A percentile compares a stretch with the other conserved stretches of the same genome.
These are phyloP conservation scores for Thamnophis elegans DNA, from an alignment of 2,797 vertebrate species.

Conservation along the genomic window DNA sequence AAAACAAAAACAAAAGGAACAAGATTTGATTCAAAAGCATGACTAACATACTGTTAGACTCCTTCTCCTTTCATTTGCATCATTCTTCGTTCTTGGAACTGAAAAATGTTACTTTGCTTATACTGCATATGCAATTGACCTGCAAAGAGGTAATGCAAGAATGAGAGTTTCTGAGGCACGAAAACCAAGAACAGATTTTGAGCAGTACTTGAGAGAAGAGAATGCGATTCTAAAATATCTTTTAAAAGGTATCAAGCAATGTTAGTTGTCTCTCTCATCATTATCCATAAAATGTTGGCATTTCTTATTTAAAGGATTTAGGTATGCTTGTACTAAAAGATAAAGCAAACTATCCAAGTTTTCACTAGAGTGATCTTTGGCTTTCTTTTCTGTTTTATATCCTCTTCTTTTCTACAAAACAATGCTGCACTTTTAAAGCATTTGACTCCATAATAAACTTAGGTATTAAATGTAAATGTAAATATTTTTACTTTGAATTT, in stretches of 20 bases:
- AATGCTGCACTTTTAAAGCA: background rate
- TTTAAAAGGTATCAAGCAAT: slow-evolving; percentile 1
- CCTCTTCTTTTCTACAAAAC: background rate
- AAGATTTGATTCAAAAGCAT: background rate
- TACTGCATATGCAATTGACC: background rate
- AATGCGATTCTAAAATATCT: slow-evolving; percentile 11
- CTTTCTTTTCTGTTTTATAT: background rate
- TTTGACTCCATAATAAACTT: background rate
- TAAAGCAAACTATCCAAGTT: slow-evolving; percentile 16
- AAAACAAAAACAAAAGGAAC: background rate
- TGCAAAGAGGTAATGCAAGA: background rate
- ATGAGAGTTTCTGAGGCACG: background rate
- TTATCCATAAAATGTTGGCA: background rate
- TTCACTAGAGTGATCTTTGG: slow-evolving; percentile 5
- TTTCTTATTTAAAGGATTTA: slow-evolving; percentile 14
- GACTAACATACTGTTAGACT: background rate
- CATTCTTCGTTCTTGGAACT: background rate
- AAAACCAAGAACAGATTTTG: slow-evolving; percentile 20
- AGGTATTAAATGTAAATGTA: background rate
- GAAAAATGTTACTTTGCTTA: background rate
- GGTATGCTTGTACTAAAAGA: slow-evolving; percentile 17
- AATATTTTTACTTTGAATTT: background rate
- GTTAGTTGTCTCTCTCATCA: slow-evolving; percentile 6
- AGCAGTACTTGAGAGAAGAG: slow-evolving; percentile 7
- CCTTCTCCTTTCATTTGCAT: background rate